These are phyloP conservation scores for Thecocarcelia acutangulata DNA, from an alignment of 2,888 invertebrate species.

Conservation along the genomic window DNA sequence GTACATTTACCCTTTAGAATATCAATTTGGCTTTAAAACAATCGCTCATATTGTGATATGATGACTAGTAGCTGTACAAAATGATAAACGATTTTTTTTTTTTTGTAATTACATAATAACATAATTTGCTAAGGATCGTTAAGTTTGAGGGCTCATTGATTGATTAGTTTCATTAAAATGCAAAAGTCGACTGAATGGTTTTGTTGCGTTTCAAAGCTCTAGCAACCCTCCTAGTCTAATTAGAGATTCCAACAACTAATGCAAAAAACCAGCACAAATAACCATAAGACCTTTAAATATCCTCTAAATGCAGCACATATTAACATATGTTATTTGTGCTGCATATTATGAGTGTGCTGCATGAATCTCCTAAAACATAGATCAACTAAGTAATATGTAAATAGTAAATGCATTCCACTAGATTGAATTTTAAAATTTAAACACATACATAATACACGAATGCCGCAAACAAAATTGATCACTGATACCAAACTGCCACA, in stretches of 20 bases:
- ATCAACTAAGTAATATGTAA: background rate
- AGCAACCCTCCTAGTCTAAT: conserved; percentile 15
- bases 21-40: background rate
- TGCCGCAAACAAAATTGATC: conserved; percentile 47
- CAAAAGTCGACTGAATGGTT: conserved; percentile 56
- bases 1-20: too few species aligned
- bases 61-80: conserved; percentile 45
- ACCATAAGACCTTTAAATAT: conserved; percentile 35
- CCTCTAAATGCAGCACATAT: conserved; percentile 38
- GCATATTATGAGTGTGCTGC: conserved; percentile 7
- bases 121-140: conserved; percentile 65
- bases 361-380: background rate
- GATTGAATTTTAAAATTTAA: conserved; percentile 21
- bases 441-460: background rate
- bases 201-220: conserved; percentile 18
- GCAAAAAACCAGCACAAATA: conserved; percentile 51
- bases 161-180: conserved; percentile 37
- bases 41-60: conserved; percentile 18
- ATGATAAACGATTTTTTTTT: background rate
- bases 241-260: conserved; percentile 39
- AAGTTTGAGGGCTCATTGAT: conserved; percentile 21
- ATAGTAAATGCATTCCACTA: conserved; percentile 43
- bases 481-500: conserved; percentile 15
- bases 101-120: conserved; percentile 11
- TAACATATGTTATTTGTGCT: conserved; percentile 55